Evolutionary conservation across 2,888 invertebrate genomes (phyloP).

Genomic region (Eupithecia abbreviata): DNA sequence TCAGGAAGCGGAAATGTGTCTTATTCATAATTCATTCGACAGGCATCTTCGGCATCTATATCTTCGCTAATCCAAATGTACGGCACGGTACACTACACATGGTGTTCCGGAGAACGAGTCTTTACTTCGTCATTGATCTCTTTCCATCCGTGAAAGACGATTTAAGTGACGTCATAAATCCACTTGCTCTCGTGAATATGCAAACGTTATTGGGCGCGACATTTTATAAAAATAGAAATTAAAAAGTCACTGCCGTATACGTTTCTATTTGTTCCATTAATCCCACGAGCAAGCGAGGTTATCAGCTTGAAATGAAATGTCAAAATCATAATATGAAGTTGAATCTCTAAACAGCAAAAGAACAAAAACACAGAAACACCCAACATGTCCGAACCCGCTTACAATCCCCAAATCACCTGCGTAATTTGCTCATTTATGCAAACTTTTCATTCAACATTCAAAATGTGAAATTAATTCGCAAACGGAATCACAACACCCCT

Average conservation of each 20-base stretch:
- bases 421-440: slow-evolving; percentile 37
- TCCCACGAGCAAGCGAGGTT: not conserved
- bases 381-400: slow-evolving; percentile 15
- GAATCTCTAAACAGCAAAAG: not conserved
- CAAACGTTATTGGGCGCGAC: too few species aligned
- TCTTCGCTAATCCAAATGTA: slow-evolving; percentile 54
- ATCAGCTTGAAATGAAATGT: not conserved
- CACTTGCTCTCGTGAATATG: not conserved
- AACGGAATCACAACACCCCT: slow-evolving; percentile 41
- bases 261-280: too few species aligned
- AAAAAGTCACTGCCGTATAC: not conserved
- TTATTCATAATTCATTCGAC: slow-evolving; percentile 64
- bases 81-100: slow-evolving; percentile 37
- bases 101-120: slow-evolving; percentile 39
- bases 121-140: not conserved
- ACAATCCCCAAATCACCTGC: slow-evolving; percentile 38
- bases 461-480: slow-evolving; percentile 35
- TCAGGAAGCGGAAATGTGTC: slow-evolving; percentile 25
- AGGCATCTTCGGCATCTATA: slow-evolving; percentile 58
- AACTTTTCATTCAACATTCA: slow-evolving; percentile 38
- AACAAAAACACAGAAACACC: not conserved
- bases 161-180: not conserved
- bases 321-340: not conserved
- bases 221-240: not conserved
- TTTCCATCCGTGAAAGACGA: not conserved